These are phyloP conservation scores for Cavia aperea DNA, from an alignment of 2,113 vertebrate species.

Conservation along the genomic window DNA sequence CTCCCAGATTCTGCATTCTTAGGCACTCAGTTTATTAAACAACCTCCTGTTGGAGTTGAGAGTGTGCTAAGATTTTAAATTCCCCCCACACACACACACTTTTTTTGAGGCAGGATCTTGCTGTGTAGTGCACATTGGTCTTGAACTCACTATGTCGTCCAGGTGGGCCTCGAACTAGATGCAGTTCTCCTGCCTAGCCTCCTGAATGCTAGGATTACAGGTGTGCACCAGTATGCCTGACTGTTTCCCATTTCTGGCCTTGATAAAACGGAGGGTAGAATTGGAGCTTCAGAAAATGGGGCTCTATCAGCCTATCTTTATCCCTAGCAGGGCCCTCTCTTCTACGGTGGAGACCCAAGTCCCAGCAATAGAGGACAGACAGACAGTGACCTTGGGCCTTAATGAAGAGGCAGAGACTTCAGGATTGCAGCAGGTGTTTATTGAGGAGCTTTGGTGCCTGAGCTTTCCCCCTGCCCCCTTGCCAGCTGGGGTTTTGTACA, in stretches of 20 bases:
- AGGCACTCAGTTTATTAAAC: background rate
- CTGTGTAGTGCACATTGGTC: background rate
- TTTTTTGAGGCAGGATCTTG: background rate
- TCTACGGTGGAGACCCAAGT: background rate
- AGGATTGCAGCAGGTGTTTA: conserved; percentile 33
- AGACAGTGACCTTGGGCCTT: background rate
- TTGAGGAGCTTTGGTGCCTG: background rate
- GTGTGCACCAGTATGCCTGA: background rate
- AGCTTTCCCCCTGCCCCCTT: background rate
- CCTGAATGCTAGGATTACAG: background rate
- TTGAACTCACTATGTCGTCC: background rate
- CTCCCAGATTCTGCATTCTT: background rate
- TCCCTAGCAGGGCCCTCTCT: background rate
- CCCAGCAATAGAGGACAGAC: background rate
- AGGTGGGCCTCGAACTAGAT: background rate
- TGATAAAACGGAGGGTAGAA: background rate
- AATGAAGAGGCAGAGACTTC: conserved; percentile 4
- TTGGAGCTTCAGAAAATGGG: background rate
- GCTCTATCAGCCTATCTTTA: background rate
- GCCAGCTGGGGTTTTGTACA: background rate
- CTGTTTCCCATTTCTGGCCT: background rate
- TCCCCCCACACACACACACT: background rate
- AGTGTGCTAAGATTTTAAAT: background rate
- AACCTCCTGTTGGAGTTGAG: background rate
- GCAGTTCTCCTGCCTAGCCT: background rate